phyloP scores from a whole-genome alignment of 2,888 invertebrate genomes.

The Pollenia angustigena region DNA sequence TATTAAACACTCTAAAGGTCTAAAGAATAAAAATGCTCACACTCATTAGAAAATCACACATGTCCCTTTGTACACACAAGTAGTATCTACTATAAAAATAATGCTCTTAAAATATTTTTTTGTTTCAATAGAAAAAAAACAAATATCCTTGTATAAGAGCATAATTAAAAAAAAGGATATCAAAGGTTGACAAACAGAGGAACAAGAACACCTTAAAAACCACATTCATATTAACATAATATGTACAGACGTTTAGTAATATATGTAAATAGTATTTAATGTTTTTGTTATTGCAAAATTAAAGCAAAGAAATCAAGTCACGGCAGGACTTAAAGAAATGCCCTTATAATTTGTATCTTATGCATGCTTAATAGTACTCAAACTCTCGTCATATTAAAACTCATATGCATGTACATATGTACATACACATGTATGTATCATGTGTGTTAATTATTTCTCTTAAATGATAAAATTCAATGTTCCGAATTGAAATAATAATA shows the following conservation, averaged over 20 bases:
- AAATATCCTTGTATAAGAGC: constrained; percentile 34
- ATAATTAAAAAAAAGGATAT: not conserved
- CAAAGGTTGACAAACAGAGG: not conserved
- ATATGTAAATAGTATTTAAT: too few species aligned
- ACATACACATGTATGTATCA: not conserved
- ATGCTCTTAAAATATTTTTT: not conserved
- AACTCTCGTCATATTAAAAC: not conserved
- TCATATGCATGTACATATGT: not conserved
- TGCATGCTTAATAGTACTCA: not conserved
- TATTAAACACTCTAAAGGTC: constrained; percentile 1
- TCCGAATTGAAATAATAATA: not conserved
- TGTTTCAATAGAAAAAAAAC: not conserved
- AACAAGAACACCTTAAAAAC: not conserved
- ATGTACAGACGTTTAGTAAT: not conserved
- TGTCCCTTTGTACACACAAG: not conserved
- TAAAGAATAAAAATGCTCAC: constrained; percentile 6
- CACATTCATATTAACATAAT: not conserved
- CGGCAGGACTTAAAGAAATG: not conserved
- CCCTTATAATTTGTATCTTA: not conserved
- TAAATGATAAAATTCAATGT: not conserved
- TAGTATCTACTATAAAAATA: not conserved
- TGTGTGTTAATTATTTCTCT: constrained; percentile 35
- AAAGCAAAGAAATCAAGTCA: too few species aligned
- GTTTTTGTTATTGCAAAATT: too few species aligned
- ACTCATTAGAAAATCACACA: not conserved